Evolutionary conservation across 1,140 invertebrate species (phyloP), one percentile per base, ranked within the genome.

Genomic region (Eueides isabella): DNA sequence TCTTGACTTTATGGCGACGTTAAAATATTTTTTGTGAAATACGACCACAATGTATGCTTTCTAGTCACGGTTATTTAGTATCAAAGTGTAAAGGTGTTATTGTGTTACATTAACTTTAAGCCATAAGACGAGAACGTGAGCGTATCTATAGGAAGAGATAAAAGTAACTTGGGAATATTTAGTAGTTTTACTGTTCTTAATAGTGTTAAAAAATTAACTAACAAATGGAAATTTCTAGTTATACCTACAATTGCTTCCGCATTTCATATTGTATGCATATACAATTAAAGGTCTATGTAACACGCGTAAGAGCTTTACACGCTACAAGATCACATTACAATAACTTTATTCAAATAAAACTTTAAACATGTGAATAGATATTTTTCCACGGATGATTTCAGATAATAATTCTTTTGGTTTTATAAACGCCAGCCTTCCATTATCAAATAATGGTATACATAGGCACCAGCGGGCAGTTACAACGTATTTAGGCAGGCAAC

Each of bases 401-500:
- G 11, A 55, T 4, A 11, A 55, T 26, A 11, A 26, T 26, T 55
- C 48, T 26, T 23, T 23, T 26, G 48, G 48, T 14, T 44, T 44
- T 14, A 55, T 6, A 55, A 12, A 9, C 48, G 28, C 41, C 41
- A 67, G 33, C 44, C 61, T 63, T 72, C 23, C 67, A 41, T 71
- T 70, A 75, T 71, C 65, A 70, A 63, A 65, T 75, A 75, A 71
- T 75, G 69, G 71, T 71, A 62, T 64, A 75, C 64, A 75, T 61
- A 71, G 61, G 23, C 71, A 44, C 69, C 74, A 67, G 67, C 69
- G 48, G 74, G 74, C 67, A 74, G 67, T 71, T 71, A 75, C 74
- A 65, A 67, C 68, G 55, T 62, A 75, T 75, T 71, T 75, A 75
- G 64, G 71, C 71, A 31, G 66, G 75, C 75, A 76, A 76, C 75